Percentiles rank a stretch among this genome's conserved stretches.
Conservation (phyloP, 2,797 vertebrate species). For the Enteromius fasciolatus region DNA sequence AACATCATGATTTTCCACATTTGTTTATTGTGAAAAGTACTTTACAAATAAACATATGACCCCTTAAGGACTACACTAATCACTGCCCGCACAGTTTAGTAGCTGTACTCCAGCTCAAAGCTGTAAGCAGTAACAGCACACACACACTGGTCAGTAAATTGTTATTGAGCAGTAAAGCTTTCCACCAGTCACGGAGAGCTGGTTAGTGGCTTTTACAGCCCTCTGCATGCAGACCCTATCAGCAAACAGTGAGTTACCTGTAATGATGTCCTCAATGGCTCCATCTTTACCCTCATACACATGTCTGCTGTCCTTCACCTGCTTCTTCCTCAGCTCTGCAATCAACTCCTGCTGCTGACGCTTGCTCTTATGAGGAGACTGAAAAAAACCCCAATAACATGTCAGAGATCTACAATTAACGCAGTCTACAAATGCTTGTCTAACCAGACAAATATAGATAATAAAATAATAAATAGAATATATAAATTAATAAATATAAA, state of each 20-base stretch:
- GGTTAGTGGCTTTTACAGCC: slow-evolving; percentile 73
- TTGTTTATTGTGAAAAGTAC: background rate
- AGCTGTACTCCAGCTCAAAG: slow-evolving; percentile 6
- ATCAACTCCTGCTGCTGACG: slow-evolving; percentile 96
- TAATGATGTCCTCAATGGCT: slow-evolving; percentile 98
- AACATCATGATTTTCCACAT: background rate
- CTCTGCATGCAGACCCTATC: slow-evolving; percentile 70
- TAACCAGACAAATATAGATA: background rate
- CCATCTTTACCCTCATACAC: slow-evolving; percentile 98
- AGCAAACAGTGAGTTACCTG: slow-evolving; percentile 79
- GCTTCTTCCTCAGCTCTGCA: slow-evolving; percentile 89
- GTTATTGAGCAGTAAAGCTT: slow-evolving; percentile 25
- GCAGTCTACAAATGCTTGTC: background rate
- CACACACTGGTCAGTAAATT: slow-evolving; percentile 14
- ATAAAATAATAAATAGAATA: background rate
- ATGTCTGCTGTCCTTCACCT: slow-evolving; percentile 96
- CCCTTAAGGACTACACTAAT: background rate
- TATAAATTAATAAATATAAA: background rate
- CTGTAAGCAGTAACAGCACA: slow-evolving; percentile 18
- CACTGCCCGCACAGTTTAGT: background rate
- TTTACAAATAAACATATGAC: background rate
- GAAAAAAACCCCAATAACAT: background rate
- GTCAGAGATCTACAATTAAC: background rate
- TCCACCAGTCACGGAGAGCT: slow-evolving; percentile 23
- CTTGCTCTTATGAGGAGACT: slow-evolving; percentile 93